Conservation (phyloP, 2,113 vertebrate species). For the Chelonoidis abingdonii region DNA sequence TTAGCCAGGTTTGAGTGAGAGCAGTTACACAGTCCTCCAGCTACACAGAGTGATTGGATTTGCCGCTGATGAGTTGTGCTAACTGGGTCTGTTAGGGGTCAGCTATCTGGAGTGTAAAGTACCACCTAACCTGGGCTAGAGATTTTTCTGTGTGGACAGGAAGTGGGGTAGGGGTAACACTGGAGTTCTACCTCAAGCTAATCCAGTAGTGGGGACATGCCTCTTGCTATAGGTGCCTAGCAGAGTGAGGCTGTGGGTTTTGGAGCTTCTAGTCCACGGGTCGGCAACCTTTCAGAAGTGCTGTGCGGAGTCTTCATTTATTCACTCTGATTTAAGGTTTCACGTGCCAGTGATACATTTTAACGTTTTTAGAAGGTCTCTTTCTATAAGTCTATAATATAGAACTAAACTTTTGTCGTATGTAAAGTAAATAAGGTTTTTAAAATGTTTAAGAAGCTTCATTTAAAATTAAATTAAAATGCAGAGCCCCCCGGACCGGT, state of each 20-base stretch:
- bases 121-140: not conserved
- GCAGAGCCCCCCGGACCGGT: too few species aligned
- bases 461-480: too few species aligned
- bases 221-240: not conserved
- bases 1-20: not conserved
- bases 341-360: too few species aligned
- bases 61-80: not conserved
- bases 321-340: too few species aligned
- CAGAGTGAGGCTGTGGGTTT: rapidly evolving
- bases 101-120: not conserved
- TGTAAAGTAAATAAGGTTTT: too few species aligned
- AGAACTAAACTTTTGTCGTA: too few species aligned
- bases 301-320: too few species aligned
- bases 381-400: too few species aligned
- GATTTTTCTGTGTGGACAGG: not conserved
- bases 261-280: too few species aligned
- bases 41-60: not conserved
- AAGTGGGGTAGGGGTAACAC: not conserved
- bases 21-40: not conserved
- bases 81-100: not conserved
- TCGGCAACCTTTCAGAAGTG: too few species aligned
- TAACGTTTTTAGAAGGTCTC: too few species aligned
- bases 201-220: not conserved
- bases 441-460: too few species aligned
- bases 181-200: not conserved